A percentile compares a stretch with the other conserved stretches of the same genome.
Evolutionary conservation across 2,797 vertebrate species (phyloP).

Genomic region (Craterocephalus amniculus): DNA sequence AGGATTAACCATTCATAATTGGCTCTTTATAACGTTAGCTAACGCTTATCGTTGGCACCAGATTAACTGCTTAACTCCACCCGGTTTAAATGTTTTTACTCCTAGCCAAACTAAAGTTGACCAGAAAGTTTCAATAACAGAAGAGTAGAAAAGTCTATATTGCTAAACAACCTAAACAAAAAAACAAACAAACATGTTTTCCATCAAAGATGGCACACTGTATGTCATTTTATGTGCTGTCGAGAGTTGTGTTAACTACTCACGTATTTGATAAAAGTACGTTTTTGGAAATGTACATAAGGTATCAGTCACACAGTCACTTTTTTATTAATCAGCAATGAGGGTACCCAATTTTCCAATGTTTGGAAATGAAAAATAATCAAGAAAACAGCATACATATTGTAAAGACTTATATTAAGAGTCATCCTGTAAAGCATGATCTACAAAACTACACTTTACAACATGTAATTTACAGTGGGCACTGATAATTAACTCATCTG

Average conservation of each 20-base stretch:
- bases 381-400: not conserved
- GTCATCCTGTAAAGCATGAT: too few relatives aligned
- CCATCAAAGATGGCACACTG: not conserved
- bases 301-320: not conserved
- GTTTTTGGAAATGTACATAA: not conserved
- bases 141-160: not conserved
- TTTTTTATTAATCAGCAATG: not conserved
- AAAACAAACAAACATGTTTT: not conserved
- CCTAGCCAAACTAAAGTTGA: slow-evolving; percentile 12
- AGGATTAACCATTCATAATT: not conserved
- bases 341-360: not conserved
- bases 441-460: too few relatives aligned
- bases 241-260: too few relatives aligned
- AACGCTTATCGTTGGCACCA: not conserved
- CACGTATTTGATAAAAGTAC: not conserved
- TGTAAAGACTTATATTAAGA: too few relatives aligned
- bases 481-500: too few relatives aligned
- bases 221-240: not conserved
- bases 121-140: slow-evolving; percentile 6
- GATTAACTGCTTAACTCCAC: not conserved
- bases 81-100: not conserved
- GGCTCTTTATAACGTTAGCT: not conserved
- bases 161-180: not conserved
- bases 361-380: not conserved
- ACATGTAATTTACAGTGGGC: too few relatives aligned